Evolutionary conservation across 2,888 invertebrate species (phyloP), one percentile per base, ranked within the genome.

Genomic region (Metallyticus violacea): DNA sequence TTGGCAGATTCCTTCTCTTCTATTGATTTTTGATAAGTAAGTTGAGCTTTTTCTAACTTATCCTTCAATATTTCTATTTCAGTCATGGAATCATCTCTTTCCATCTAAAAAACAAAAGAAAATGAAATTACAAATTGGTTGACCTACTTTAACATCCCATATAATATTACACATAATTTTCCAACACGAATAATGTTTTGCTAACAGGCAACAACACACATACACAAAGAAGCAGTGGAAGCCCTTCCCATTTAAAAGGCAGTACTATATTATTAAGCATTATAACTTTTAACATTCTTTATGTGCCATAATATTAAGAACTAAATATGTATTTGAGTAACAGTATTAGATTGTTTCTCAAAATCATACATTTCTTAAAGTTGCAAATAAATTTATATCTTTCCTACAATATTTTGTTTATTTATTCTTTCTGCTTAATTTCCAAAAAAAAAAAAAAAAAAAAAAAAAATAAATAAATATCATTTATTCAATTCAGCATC

Each of bases 31-130:
- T 96, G 96, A 88, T 96, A 94, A 30, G 96, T 94, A 90, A 96
- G 95, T 88, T 97, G 94, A 40, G 97, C 95, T 91, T 98, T 98
- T 89, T 98, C 98, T 87, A 97, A 92, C 92, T 98, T 98, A 88
- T 98, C 98, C 91, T 97, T 97, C 88, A 97, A 92, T 89, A 97
- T 96, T 90, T 97, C 96, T 81, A 97, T 94, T 92, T 98, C 97
- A 79, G 97, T 96, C 86, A 96, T 91, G 25, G 97, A 96, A 90
- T 97, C 97, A 90, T 98, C 98, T 89, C 96, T 93, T 91, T 97
- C 97, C 93, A 97, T 95, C 96, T 97, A 92, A 87, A 93, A 92
- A 87, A 90, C 89, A 86, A 89, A 87, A 40, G 82, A 77, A 82
- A 81, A 77, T 82, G n/a, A 85, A 79, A 22, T 30, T n/a, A 9